These are phyloP conservation scores for Odontomyia ornata DNA, from an alignment of 2,888 invertebrate species.

Conservation along the genomic window DNA sequence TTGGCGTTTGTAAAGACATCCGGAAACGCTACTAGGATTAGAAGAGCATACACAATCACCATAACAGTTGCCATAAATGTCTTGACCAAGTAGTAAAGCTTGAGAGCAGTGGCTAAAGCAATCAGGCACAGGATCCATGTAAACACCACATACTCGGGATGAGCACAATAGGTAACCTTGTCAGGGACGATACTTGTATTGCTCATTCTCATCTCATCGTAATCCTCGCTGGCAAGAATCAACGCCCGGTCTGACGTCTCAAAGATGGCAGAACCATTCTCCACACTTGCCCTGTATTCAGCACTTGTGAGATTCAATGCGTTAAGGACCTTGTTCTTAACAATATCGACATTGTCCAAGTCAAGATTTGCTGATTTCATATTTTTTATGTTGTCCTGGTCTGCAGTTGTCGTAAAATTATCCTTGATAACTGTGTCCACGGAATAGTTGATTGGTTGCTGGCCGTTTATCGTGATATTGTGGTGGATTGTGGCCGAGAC, in stretches of 20 bases:
- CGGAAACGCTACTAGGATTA: conserved; percentile 73
- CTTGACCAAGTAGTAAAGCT: conserved; percentile 87
- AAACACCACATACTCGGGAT: conserved; percentile 90
- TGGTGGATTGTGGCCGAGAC: conserved; percentile 65
- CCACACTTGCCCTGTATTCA: background rate
- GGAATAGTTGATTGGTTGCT: conserved; percentile 53
- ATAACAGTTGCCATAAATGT: conserved; percentile 79
- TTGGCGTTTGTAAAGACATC: conserved; percentile 64
- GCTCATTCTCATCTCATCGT: conserved; percentile 7
- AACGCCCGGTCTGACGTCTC: conserved; percentile 26
- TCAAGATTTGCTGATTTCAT: conserved; percentile 42
- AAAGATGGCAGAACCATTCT: conserved; percentile 18
- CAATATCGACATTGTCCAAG: conserved; percentile 51
- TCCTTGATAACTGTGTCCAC: conserved; percentile 56
- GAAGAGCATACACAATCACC: conserved; percentile 75
- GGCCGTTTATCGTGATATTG: conserved; percentile 63
- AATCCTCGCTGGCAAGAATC: conserved; percentile 6
- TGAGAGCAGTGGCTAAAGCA: conserved; percentile 89
- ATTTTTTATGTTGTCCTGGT: conserved; percentile 34
- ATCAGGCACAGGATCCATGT: conserved; percentile 93
- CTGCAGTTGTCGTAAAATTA: conserved; percentile 56
- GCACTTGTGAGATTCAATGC: conserved; percentile 54
- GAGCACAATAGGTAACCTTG: conserved; percentile 55
- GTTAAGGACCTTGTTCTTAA: conserved; percentile 56
- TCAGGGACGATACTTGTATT: conserved; percentile 8